Base-by-base conservation (phyloP, 2,797 vertebrate genomes). In the Nothura maculosa region DNA sequence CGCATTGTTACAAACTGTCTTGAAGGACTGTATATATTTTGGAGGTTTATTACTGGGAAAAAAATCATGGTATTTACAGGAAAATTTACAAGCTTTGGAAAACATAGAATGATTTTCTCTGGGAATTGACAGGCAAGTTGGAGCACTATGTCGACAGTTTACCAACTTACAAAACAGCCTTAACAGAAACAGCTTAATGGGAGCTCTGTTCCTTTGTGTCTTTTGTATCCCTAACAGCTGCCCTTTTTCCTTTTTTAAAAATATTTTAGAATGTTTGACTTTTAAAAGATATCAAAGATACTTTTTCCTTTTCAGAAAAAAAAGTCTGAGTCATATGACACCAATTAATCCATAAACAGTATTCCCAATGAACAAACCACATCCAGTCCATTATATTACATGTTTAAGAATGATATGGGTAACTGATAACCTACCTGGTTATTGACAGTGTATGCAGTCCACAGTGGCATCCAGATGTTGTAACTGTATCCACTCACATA, bases 401-500 rank as follows among this genome's bases (percentile, higher is more conserved):
- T 54, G 62, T 55, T 77, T 87, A 73, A 61, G 57, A 85, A 63
- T 2, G 63, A 9, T 55, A 86, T 1, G 12, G 42, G 28, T 73
- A 74, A 74, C 69, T 81, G 67, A 16, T 52, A 77, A 96, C 98
- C 87, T 96, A 98, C 98, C 24, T 88, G 62, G 22, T 93, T 97
- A 28, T 83, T 79, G 62, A 99, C 19, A 12, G 98, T 98, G 86
- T 99, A 99, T 2, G 99, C 98, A 78, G 98, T 98, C 99, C 99
- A 99, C 47, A 99, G 96, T 3, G 99, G 98, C 99, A 99, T 99
- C 83, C 90, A 75, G 67, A 98, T 96, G 62, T 98, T 94, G 55
- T 95, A 92, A 94, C 98, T 99, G 97, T 98, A 99, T 28, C 98
- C 99, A 17, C 83, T 99, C 94, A 99, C 88, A 85, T 99, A 99